Conservation (phyloP, 2,888 invertebrate species). For the Drosophila quinaria region DNA sequence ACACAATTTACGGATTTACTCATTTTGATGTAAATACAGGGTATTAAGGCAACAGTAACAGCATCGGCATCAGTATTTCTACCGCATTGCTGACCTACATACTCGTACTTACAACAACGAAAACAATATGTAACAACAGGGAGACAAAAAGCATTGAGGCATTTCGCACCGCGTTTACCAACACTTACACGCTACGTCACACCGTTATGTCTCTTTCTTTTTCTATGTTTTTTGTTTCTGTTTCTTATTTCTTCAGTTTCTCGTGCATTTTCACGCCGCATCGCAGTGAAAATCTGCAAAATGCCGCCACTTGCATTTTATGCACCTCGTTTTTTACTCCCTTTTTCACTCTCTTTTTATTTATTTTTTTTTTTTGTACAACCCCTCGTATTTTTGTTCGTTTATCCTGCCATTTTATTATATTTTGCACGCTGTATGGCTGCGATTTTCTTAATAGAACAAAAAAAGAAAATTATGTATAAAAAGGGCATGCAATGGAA, state of each 20-base stretch:
- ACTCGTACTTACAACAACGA: slow-evolving; percentile 42
- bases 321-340: slow-evolving; percentile 25
- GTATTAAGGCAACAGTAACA: slow-evolving; percentile 37
- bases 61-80: slow-evolving; percentile 13
- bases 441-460: slow-evolving; percentile 55
- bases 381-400: slow-evolving; percentile 9
- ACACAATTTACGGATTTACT: background rate
- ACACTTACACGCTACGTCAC: slow-evolving; percentile 68
- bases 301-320: slow-evolving; percentile 73
- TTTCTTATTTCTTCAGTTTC: slow-evolving; percentile 35
- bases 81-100: slow-evolving; percentile 68
- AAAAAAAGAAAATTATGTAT: slow-evolving; percentile 33
- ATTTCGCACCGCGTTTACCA: slow-evolving; percentile 73
- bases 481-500: slow-evolving; percentile 67
- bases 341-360: slow-evolving; percentile 30
- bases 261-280: slow-evolving; percentile 64
- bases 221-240: background rate
- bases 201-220: slow-evolving; percentile 34
- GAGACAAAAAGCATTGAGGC: slow-evolving; percentile 52
- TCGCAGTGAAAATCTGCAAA: slow-evolving; percentile 55
- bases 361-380: background rate
- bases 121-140: slow-evolving; percentile 32
- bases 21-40: slow-evolving; percentile 5
- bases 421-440: slow-evolving; percentile 33
- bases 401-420: slow-evolving; percentile 53